Conservation (phyloP, 2,888 invertebrate genomes). For the Drosophila peninsularis region DNA sequence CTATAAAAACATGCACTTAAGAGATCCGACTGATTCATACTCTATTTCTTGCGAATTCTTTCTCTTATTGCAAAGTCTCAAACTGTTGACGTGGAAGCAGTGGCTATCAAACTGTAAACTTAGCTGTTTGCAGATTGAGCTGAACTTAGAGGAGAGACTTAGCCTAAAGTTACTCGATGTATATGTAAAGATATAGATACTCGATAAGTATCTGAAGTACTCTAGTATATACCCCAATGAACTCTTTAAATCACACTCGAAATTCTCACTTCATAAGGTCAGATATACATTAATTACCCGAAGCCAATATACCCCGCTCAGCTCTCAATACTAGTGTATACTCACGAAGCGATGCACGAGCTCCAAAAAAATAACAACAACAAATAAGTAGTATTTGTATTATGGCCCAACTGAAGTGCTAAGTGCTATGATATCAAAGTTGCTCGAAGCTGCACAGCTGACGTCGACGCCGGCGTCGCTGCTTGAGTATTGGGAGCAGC, state of each 20-base stretch:
- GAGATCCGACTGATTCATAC: slow-evolving; percentile 6
- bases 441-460: slow-evolving; percentile 42
- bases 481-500: slow-evolving; percentile 43
- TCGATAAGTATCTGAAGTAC: neutral
- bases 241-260: neutral
- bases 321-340: neutral
- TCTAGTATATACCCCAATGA: neutral
- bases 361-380: slow-evolving; percentile 15
- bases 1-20: neutral
- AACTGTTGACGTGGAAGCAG: neutral
- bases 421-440: slow-evolving; percentile 49
- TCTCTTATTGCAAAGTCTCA: neutral
- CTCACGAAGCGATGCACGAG: neutral
- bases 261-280: neutral
- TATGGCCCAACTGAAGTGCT: slow-evolving; percentile 17
- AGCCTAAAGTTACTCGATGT: neutral
- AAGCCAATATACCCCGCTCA: neutral
- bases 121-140: neutral
- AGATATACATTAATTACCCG: neutral
- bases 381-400: slow-evolving; percentile 15
- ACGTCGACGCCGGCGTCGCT: slow-evolving; percentile 8
- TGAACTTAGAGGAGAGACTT: neutral
- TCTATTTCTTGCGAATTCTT: neutral
- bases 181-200: neutral
- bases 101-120: neutral